Base-by-base conservation (phyloP, 2,888 invertebrate species). In the Melangyna quadrimaculata region DNA sequence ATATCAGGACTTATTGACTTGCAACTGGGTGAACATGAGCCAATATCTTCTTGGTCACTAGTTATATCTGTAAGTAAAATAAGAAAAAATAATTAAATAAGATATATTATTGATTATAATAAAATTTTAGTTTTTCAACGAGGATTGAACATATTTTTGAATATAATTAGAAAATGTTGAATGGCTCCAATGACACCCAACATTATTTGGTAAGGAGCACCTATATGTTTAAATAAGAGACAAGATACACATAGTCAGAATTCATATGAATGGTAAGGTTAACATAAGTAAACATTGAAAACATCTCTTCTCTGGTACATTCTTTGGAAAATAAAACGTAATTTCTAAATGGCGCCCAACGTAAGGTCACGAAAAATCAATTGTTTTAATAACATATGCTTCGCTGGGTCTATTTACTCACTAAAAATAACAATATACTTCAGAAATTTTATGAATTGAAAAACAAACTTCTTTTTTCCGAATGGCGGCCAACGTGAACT, bases 21-120 rank as follows among this genome's bases (percentile, higher is more conserved):
- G 63, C 82, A 78, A 80, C 87, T 88, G 51, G 92, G 91, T 70
- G 92, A 91, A 89, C 92, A 91, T 82, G 90, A 89, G 86, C 91
- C 92, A 90, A 91, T 91, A 79, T 92, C 92, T 88, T 92, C 92
- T 87, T 91, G 92, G 88, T 92, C 92, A 88, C 90, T 91, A 57
- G 89, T 87, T 74, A 89, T 88, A 87, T 92, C 92, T 92, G 89
- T 3, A 88, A 89, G 22, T 22, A n/a, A 78, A 86, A 73, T 43
- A 8, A 43, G 43, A 27, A 77, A 27, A 48, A 71, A 24, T 24
- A 71, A 74, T 74, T 19, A 14, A 24, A 0, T 3, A 27, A 27
- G n/a, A n/a, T n/a, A n/a, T n/a, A n/a, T n/a, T n/a, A n/a, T n/a
- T n/a, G n/a, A n/a, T n/a, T n/a, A n/a, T n/a, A n/a, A n/a, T n/a